Evolutionary conservation across 2,113 vertebrate species (phyloP), one percentile per base, ranked within the genome.

Genomic region (Chaetorhynchus papuensis): DNA sequence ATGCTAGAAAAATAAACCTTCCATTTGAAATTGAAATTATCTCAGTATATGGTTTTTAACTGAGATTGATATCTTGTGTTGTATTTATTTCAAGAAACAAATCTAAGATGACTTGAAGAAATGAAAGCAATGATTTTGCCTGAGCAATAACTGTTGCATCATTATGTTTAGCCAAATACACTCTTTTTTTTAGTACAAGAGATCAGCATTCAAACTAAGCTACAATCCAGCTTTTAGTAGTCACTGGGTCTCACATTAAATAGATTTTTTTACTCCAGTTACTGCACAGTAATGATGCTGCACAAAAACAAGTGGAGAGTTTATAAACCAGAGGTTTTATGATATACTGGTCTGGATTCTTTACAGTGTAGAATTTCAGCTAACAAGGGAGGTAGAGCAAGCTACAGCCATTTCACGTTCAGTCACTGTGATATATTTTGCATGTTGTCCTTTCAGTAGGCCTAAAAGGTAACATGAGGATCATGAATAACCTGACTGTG

Each of bases 61-160:
- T 77, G 91, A 96, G 83, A 93, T 96, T 97, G 90, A 92, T 97
- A 54, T 90, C 77, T 61, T 72, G 44, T 33, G 15, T 53, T 91
- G 11, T 69, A 92, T 96, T 97, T 97, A 96, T 98, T 97, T 97
- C 95, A 96, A 97, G 91, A 97, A 98, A 94, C 79, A 96, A 94
- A 93, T 93, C 91, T 96, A 76, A 97, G 95, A 97, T 97, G 31
- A 96, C 90, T 97, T 96, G 91, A 95, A 97, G 70, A 76, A 97
- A 83, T 97, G 80, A 97, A 97, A 96, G 94, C 93, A 96, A 84
- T 94, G 15, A 93, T 97, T 97, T 97, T 97, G 76, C 94, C 95
- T 96, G 91, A 96, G 83, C 94, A 94, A 74, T 97, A 96, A 89
- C 83, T 97, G 92, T 96, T 96, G 76, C 87, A 93, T 97, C 89